phyloP scores from a whole-genome alignment of 2,113 vertebrate genomes.

The Meleagris gallopavo region DNA sequence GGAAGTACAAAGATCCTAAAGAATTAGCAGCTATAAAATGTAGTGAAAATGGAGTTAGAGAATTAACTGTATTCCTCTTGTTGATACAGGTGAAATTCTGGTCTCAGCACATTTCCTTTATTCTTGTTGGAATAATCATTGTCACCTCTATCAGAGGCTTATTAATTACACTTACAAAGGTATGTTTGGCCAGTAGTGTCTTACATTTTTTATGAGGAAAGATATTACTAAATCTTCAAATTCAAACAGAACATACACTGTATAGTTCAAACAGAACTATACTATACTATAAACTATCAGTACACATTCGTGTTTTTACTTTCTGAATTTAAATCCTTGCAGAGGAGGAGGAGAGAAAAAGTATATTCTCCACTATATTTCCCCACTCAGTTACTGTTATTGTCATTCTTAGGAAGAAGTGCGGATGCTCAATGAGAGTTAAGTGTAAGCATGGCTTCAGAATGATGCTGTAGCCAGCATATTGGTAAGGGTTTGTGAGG shows the following conservation, averaged over 20 bases:
- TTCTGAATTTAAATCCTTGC: background rate
- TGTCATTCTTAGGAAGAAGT: background rate
- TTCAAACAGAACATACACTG: background rate
- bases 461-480: background rate
- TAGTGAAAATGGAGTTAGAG: background rate
- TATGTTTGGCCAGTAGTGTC: constrained; percentile 57
- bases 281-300: background rate
- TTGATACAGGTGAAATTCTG: constrained; percentile 94
- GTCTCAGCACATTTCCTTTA: constrained; percentile 99
- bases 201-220: background rate
- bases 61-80: constrained; percentile 21
- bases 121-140: constrained; percentile 98
- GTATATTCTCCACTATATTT: background rate
- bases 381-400: background rate
- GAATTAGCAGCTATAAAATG: background rate
- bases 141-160: constrained; percentile 97
- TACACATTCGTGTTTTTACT: background rate
- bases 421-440: background rate
- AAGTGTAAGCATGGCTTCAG: background rate
- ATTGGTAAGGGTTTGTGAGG: background rate
- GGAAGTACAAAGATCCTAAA: background rate
- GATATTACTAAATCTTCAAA: background rate
- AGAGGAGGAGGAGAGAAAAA: background rate
- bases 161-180: constrained; percentile 98
- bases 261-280: too few relatives aligned